Percentiles rank a stretch among this genome's conserved stretches.
These are phyloP conservation scores for Muraenolepis orangiensis DNA, from an alignment of 2,797 vertebrate species.

Conservation along the genomic window DNA sequence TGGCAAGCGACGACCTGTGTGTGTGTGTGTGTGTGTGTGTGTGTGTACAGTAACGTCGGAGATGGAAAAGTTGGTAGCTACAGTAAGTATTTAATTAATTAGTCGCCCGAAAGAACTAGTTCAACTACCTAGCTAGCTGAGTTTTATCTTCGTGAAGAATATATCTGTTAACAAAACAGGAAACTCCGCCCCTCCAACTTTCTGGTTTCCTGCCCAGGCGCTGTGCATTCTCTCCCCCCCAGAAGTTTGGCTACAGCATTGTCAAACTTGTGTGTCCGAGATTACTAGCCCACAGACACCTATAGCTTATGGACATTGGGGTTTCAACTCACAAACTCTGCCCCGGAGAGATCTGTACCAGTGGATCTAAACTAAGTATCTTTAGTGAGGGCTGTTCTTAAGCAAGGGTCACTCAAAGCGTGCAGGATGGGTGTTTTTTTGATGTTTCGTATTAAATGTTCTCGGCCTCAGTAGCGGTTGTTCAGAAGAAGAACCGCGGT, in stretches of 20 bases:
- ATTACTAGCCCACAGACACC: background rate
- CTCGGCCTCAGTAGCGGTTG: background rate
- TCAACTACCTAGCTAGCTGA: background rate
- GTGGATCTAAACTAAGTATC: background rate
- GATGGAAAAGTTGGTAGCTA: background rate
- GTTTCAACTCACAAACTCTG: no score
- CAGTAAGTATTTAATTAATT: background rate
- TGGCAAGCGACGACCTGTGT: background rate
- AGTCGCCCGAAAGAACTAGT: background rate
- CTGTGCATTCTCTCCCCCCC: no score
- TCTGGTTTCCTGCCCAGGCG: no score
- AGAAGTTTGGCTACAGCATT: no score
- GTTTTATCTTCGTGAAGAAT: no score
- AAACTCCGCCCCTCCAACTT: no score
- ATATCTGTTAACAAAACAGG: no score
- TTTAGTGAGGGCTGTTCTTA: background rate
- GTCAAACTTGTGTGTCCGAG: no score
- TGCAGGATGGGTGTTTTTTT: no score
- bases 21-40: no score
- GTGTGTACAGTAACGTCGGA: background rate
- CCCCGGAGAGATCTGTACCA: background rate
- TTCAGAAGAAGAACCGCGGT: background rate
- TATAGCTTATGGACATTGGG: background rate
- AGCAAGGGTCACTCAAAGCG: no score
- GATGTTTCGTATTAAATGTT: no score